Evolutionary conservation across 2,888 invertebrate species (phyloP).

Genomic region (Mechanitis mazaeus): DNA sequence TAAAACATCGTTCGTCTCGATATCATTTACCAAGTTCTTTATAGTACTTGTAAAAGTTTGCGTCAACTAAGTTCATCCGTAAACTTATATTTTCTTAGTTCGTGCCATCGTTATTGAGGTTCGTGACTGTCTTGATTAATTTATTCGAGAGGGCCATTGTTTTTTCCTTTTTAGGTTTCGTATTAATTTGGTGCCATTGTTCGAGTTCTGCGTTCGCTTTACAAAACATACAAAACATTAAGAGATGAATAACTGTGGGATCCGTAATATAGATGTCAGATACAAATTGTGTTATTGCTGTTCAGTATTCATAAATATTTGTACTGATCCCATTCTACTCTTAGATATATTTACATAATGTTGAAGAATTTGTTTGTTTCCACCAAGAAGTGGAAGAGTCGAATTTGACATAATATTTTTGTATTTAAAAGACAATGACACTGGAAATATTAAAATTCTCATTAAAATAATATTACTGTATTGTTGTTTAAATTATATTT

Average conservation of each 20-base stretch:
- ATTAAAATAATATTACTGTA: too few relatives aligned
- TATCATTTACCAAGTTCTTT: slow-evolving; percentile 48
- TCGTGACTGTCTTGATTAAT: slow-evolving; percentile 71
- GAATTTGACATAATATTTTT: too few relatives aligned
- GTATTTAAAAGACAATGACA: too few relatives aligned
- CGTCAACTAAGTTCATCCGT: slow-evolving; percentile 44
- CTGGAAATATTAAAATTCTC: too few relatives aligned
- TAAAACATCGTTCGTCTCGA: slow-evolving; percentile 39
- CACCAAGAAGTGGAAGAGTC: too few relatives aligned
- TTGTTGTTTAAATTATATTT: too few relatives aligned
- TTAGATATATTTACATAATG: too few relatives aligned
- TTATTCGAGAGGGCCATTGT: slow-evolving; percentile 52
- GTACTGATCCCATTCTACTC: neutral
- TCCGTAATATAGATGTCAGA: slow-evolving; percentile 2
- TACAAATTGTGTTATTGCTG: slow-evolving; percentile 8
- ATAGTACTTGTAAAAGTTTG: slow-evolving; percentile 37
- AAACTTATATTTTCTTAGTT: slow-evolving; percentile 54
- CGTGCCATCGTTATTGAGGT: slow-evolving; percentile 64
- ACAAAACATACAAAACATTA: slow-evolving; percentile 15
- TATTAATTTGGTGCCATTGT: slow-evolving; percentile 29
- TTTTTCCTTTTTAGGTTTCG: slow-evolving; percentile 35
- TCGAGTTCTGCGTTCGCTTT: slow-evolving; percentile 18
- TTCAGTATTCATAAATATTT: slow-evolving; percentile 7
- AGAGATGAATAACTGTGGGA: slow-evolving; percentile 17
- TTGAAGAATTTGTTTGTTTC: too few relatives aligned